Evolutionary conservation across 2,888 invertebrate species (phyloP), one percentile per base, ranked within the genome.

Genomic region (Selenia dentaria): DNA sequence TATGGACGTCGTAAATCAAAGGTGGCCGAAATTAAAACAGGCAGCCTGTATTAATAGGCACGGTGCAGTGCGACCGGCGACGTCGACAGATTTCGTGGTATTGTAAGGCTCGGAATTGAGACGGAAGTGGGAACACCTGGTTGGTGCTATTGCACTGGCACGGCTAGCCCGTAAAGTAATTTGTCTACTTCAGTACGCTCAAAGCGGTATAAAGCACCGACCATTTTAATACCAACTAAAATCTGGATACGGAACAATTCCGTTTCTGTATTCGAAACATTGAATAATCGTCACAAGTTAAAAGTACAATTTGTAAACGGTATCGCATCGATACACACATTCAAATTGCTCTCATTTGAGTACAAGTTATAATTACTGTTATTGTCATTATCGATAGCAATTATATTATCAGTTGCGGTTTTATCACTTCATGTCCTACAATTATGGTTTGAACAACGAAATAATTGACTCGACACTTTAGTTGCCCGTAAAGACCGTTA

Each of bases 1-100:
- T 78, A 82, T 74, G 79, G 79, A 74, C 74, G 72, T 74, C 80
- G 77, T 87, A 85, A 85, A 87, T 87, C 85, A 87, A 74, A 63
- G 73, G 72, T 68, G 74, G 74, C 74, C 73, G 74, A 84, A 84
- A 87, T 86, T 86, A 85, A 86, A 87, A 84, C 37, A 11, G 10
- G 18, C 24, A 24, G 68, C 78, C 70, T 72, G 74, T 79, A 83
- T 86, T 86, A 85, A 83, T 87, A 77, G 74, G 71, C 33, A 14
- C 39, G 76, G 67, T 68, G 64, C 60, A 72, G 65, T 60, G 56
- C 64, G 49, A 39, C 65, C 58, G 55, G 55, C 58, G 79, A 83
- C 82, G 74, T 72, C 72, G 75, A 87, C 81, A 74, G 79, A 86
- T 85, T 83, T 77, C 63, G 78, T 70, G 80, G 79, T 60, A 64